Conservation (phyloP, 2,797 vertebrate genomes). For the Cyclura pinguis region DNA sequence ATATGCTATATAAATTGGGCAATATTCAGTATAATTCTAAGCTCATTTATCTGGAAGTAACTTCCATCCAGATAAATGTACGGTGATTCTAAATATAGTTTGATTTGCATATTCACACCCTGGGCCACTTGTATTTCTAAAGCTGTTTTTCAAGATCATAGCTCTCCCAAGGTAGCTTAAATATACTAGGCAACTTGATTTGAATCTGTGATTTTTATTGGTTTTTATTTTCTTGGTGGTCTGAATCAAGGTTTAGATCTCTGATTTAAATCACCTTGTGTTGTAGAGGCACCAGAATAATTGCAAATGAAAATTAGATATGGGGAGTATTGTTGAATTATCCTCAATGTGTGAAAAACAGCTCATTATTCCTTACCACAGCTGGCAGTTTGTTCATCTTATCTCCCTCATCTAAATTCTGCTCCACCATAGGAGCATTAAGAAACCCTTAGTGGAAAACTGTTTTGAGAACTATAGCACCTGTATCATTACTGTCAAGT, state of each 20-base stretch:
- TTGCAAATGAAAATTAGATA: slow-evolving; percentile 23
- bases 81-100: background rate
- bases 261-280: slow-evolving; percentile 5
- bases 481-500: slow-evolving; percentile 46
- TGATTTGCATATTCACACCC: background rate
- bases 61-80: background rate
- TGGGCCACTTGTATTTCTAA: background rate
- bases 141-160: background rate
- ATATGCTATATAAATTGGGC: too few relatives aligned
- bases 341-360: background rate
- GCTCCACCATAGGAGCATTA: background rate
- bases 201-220: background rate
- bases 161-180: background rate
- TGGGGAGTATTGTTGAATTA: slow-evolving; percentile 20
- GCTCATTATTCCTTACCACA: slow-evolving; percentile 23
- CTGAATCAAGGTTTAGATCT: slow-evolving; percentile 6
- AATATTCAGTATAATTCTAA: background rate
- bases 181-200: background rate
- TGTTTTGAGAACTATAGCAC: slow-evolving; percentile 27
- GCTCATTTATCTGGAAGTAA: background rate
- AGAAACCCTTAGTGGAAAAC: slow-evolving; percentile 30
- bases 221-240: background rate
- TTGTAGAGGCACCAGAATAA: background rate
- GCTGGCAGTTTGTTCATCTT: slow-evolving; percentile 13
- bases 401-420: background rate